Evolutionary conservation across 2,888 invertebrate species (phyloP).

Genomic region (Epirrhoe alternata): DNA sequence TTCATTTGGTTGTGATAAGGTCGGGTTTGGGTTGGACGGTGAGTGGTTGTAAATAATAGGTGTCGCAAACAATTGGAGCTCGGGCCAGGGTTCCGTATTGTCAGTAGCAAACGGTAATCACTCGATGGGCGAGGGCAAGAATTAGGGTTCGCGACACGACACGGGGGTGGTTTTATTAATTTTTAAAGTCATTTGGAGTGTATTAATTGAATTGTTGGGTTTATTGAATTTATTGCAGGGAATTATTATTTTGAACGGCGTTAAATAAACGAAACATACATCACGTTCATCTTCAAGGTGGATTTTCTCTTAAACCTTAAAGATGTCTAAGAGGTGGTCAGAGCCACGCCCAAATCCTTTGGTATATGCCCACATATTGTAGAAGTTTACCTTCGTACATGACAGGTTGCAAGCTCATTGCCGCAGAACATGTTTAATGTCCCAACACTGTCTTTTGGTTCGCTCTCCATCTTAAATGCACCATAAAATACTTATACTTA

Average conservation of each 20-base stretch:
- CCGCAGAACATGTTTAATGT: too few relatives aligned
- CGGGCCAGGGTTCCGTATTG: constrained; percentile 58
- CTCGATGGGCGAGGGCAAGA: constrained; percentile 53
- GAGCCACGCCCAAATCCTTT: background rate
- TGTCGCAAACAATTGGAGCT: constrained; percentile 73
- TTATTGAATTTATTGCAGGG: constrained; percentile 33
- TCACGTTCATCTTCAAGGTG: too few relatives aligned
- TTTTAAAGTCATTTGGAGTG: constrained; percentile 51
- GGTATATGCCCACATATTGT: too few relatives aligned
- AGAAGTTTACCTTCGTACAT: too few relatives aligned
- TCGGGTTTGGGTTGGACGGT: constrained; percentile 17
- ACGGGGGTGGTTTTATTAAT: constrained; percentile 68
- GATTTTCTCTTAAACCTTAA: too few relatives aligned
- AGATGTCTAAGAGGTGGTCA: too few relatives aligned
- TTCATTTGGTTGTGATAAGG: constrained; percentile 5
- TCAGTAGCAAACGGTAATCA: constrained; percentile 63
- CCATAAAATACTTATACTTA: too few relatives aligned
- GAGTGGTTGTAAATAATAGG: constrained; percentile 62
- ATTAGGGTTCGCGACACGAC: constrained; percentile 52
- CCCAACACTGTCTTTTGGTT: too few relatives aligned
- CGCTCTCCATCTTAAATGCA: too few relatives aligned
- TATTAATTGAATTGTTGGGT: constrained; percentile 42
- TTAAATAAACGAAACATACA: background rate
- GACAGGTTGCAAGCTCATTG: too few relatives aligned
- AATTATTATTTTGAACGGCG: background rate